These are phyloP conservation scores for Melitaea athalia DNA, from an alignment of 2,888 invertebrate species.

Conservation along the genomic window DNA sequence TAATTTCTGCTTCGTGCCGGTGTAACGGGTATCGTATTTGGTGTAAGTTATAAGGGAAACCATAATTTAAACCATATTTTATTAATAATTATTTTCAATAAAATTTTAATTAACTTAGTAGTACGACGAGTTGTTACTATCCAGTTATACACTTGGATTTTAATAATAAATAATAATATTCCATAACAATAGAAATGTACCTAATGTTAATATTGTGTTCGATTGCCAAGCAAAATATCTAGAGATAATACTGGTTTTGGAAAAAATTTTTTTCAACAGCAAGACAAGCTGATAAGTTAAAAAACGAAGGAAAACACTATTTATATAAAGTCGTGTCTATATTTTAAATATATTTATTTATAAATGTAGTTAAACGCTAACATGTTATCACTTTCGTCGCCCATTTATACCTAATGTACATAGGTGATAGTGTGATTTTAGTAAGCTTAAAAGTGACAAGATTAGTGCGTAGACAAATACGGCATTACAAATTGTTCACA, in stretches of 20 bases:
- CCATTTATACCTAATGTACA: constrained; percentile 54
- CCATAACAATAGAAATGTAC: too few relatives aligned
- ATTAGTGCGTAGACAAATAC: constrained; percentile 63
- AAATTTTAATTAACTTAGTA: background rate
- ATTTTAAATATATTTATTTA: too few relatives aligned
- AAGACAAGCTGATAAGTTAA: background rate
- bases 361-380: background rate
- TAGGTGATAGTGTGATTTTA: constrained; percentile 68
- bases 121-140: too few relatives aligned
- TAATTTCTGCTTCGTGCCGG: constrained; percentile 76
- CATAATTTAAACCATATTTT: too few relatives aligned
- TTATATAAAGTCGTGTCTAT: too few relatives aligned
- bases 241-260: too few relatives aligned
- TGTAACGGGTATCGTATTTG: constrained; percentile 58
- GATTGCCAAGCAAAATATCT: too few relatives aligned
- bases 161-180: too few relatives aligned
- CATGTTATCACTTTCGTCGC: constrained; percentile 43
- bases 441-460: constrained; percentile 61
- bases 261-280: too few relatives aligned
- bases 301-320: too few relatives aligned
- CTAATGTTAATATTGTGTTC: too few relatives aligned
- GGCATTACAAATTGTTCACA: constrained; percentile 8
- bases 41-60: constrained; percentile 40
- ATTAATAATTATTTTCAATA: background rate
- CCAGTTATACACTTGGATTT: too few relatives aligned